Percentiles rank a stretch among this genome's conserved stretches.
phyloP scores from a whole-genome alignment of 1,140 invertebrate species.

The Helicoverpa zea region DNA sequence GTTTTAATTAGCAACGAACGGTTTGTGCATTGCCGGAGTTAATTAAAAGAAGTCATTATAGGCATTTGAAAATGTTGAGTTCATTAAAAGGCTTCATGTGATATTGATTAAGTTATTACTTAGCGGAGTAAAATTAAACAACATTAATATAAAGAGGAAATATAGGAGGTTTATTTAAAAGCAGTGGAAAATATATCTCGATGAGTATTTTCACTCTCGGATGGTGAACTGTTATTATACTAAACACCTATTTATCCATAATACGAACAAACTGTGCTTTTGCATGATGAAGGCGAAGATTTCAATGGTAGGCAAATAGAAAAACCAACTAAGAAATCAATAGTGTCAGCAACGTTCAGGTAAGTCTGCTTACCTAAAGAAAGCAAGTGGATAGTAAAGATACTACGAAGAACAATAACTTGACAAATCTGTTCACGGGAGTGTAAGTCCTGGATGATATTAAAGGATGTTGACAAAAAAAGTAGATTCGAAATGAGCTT shows the following conservation, averaged over 20 bases:
- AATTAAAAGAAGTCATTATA: constrained; percentile 43
- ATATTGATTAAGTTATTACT: constrained; percentile 33
- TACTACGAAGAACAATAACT: constrained; percentile 1
- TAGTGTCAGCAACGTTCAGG: no score
- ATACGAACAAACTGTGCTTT: no score
- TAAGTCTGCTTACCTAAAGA: neutral
- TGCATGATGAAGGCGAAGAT: no score
- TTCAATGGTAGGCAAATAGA: no score
- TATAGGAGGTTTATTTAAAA: no score
- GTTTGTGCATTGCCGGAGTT: constrained; percentile 46
- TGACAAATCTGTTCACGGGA: neutral
- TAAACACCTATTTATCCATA: no score
- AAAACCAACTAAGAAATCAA: no score
- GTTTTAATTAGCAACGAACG: constrained; percentile 55
- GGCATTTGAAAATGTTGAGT: constrained; percentile 34
- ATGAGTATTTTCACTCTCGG: no score
- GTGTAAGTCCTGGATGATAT: constrained; percentile 35
- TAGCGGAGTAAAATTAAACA: constrained; percentile 1
- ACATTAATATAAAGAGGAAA: neutral
- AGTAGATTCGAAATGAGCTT: constrained; percentile 59
- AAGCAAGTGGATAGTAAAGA: neutral
- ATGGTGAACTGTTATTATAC: no score
- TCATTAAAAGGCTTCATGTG: constrained; percentile 20
- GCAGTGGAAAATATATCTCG: no score
- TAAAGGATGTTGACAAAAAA: constrained; percentile 49